These are phyloP conservation scores for Vesta saturnalis DNA, from an alignment of 2,888 invertebrate species.

Conservation along the genomic window DNA sequence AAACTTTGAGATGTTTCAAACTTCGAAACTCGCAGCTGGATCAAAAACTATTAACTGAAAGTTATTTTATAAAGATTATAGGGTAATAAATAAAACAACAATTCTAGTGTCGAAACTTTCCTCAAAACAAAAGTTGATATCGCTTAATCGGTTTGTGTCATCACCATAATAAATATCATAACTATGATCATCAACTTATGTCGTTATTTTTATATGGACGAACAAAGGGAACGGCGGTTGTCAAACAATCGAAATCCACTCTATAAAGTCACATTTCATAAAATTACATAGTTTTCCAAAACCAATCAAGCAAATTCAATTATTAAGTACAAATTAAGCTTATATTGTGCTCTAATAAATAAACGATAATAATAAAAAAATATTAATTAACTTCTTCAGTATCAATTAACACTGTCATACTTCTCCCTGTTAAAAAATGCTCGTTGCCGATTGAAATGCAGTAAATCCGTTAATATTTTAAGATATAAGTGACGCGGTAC, in stretches of 20 bases:
- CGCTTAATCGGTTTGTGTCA: constrained; percentile 48
- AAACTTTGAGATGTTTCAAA: constrained; percentile 30
- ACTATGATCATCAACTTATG: constrained; percentile 39
- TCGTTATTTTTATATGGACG: constrained; percentile 37
- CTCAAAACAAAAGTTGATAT: constrained; percentile 52
- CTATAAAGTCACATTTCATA: too few relatives aligned
- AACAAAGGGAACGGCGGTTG: constrained; percentile 21
- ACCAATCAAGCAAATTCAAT: too few relatives aligned
- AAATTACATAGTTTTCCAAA: too few relatives aligned
- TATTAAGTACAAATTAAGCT: too few relatives aligned
- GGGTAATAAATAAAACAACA: constrained; percentile 56
- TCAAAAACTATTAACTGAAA: constrained; percentile 50
- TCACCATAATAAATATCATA: constrained; percentile 45
- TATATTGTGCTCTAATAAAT: too few relatives aligned
- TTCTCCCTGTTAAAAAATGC: too few relatives aligned
- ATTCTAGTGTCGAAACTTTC: constrained; percentile 55
- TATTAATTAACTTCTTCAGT: too few relatives aligned
- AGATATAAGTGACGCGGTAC: too few relatives aligned
- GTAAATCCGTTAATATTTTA: too few relatives aligned
- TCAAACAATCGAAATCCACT: constrained; percentile 10
- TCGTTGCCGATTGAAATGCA: too few relatives aligned
- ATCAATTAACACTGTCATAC: too few relatives aligned
- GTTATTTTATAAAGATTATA: constrained; percentile 53
- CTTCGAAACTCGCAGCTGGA: constrained; percentile 38
- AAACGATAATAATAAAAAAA: too few relatives aligned